These are phyloP conservation scores for Lymantria dispar DNA, from an alignment of 2,888 invertebrate species.

Conservation along the genomic window DNA sequence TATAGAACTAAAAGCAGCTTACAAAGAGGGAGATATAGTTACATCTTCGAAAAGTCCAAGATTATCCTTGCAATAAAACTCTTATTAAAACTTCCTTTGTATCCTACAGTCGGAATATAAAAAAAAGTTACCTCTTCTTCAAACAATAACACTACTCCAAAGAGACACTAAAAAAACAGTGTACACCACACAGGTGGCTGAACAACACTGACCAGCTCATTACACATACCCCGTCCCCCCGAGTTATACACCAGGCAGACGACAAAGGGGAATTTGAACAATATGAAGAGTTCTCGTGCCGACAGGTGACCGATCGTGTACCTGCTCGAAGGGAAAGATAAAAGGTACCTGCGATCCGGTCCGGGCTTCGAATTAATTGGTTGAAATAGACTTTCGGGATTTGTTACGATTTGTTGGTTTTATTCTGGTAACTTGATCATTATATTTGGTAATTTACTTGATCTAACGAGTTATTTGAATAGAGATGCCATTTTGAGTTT, in stretches of 20 bases:
- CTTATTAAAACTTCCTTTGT: slow-evolving; percentile 25
- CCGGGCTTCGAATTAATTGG: slow-evolving; percentile 62
- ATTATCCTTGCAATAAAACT: slow-evolving; percentile 15
- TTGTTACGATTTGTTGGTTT: slow-evolving; percentile 42
- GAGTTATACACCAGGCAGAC: slow-evolving; percentile 29
- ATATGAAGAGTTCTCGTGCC: slow-evolving; percentile 43
- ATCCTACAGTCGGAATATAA: slow-evolving; percentile 31
- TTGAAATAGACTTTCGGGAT: slow-evolving; percentile 48
- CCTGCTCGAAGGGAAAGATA: slow-evolving; percentile 61
- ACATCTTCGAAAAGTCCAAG: neutral
- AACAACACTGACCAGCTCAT: slow-evolving; percentile 56
- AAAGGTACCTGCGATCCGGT: slow-evolving; percentile 67
- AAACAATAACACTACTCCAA: slow-evolving; percentile 60
- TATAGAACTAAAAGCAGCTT: neutral
- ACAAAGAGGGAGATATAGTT: neutral
- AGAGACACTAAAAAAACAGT: slow-evolving; percentile 54
- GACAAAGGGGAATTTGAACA: slow-evolving; percentile 52
- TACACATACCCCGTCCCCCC: slow-evolving; percentile 49
- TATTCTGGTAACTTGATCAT: slow-evolving; percentile 41
- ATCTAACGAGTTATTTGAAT: slow-evolving; percentile 15
- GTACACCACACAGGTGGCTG: slow-evolving; percentile 69
- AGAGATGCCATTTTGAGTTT: slow-evolving; percentile 4
- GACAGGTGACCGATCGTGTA: slow-evolving; percentile 70
- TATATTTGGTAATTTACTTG: slow-evolving; percentile 26
- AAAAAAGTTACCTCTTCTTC: slow-evolving; percentile 47